Percentiles rank a stretch among this genome's conserved stretches.
phyloP scores from a whole-genome alignment of 2,113 vertebrate species.

The Chloropsis hardwickii region DNA sequence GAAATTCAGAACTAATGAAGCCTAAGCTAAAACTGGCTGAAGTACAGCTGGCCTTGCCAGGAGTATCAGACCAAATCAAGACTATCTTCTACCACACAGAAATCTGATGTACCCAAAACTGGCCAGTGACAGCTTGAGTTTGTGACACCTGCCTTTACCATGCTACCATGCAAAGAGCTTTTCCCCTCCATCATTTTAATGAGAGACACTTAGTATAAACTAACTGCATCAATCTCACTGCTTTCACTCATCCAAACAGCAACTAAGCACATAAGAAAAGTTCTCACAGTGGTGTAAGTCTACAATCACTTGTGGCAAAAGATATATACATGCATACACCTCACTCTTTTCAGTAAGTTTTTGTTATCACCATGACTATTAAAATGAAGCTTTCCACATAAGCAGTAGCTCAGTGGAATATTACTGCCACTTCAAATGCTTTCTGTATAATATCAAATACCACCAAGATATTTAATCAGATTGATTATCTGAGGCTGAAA shows the following conservation, averaged over 20 bases:
- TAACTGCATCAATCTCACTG: neutral
- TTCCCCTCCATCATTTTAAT: neutral
- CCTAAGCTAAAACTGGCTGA: neutral
- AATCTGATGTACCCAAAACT: neutral
- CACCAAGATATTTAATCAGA: conserved; percentile 24
- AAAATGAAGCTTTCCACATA: neutral
- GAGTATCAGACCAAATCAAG: neutral
- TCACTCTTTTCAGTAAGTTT: neutral
- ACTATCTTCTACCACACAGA: neutral
- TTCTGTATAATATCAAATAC: conserved; percentile 27
- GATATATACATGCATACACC: neutral
- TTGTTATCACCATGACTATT: neutral
- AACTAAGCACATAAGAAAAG: neutral
- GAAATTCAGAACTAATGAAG: neutral
- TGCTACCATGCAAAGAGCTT: neutral
- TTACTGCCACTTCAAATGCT: neutral
- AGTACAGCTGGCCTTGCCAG: neutral
- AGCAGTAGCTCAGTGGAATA: neutral
- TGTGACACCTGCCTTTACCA: neutral
- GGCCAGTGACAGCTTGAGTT: neutral
- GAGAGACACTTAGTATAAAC: neutral
- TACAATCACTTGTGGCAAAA: neutral
- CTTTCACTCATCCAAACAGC: neutral
- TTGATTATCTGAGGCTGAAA: conserved; percentile 40
- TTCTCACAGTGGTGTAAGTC: neutral